A percentile compares a stretch with the other conserved stretches of the same genome.
Evolutionary conservation across 1,140 invertebrate genomes (phyloP).

Genomic region (Brachionus paranguensis): DNA sequence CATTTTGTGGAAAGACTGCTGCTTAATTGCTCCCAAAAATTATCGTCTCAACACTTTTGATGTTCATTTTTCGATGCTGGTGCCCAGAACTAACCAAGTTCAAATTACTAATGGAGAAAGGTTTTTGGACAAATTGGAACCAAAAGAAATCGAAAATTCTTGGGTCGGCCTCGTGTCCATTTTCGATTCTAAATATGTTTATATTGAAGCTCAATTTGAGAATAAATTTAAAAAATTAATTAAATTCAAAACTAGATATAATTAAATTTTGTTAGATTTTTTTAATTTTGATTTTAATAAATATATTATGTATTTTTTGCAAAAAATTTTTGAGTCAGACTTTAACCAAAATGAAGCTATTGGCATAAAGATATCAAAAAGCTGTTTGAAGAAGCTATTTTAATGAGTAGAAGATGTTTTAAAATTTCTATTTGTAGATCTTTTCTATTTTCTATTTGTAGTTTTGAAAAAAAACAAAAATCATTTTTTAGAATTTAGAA

Average conservation of each 20-base stretch:
- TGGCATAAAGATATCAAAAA: no score
- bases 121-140: background rate
- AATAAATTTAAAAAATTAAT: slow-evolving; percentile 39
- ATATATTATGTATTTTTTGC: background rate
- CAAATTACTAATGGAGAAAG: slow-evolving; percentile 4
- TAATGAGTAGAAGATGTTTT: no score
- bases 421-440: no score
- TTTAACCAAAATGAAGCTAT: no score
- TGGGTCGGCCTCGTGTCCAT: slow-evolving; percentile 21
- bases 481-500: no score
- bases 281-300: background rate
- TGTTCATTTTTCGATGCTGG: slow-evolving; percentile 27
- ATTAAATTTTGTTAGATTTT: background rate
- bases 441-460: no score
- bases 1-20: slow-evolving; percentile 39
- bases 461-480: no score
- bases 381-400: no score
- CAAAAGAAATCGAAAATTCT: slow-evolving; percentile 34
- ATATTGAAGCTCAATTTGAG: slow-evolving; percentile 36
- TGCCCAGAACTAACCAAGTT: background rate
- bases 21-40: slow-evolving; percentile 28
- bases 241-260: background rate
- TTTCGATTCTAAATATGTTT: background rate
- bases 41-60: slow-evolving; percentile 30
- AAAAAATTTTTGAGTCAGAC: no score